Evolutionary conservation across 35 echinoderm and acorn worm genomes (phyloP).

Genomic region (Eucidaris tribuloides): DNA sequence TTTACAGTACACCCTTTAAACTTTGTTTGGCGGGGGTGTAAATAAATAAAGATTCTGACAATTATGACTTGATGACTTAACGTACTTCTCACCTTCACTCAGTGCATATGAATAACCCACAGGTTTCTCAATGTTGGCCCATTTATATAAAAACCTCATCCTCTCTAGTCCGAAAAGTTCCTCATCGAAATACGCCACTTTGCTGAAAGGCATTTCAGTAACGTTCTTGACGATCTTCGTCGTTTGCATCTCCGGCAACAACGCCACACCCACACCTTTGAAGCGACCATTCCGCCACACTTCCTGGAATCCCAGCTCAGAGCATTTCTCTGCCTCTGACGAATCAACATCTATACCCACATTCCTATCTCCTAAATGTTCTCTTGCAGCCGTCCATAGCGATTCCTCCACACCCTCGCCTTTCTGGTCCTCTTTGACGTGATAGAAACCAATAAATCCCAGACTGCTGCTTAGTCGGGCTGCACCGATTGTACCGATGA

Average conservation of each 20-base stretch:
- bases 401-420: conserved; percentile 59
- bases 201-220: conserved; percentile 62
- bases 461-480: conserved; percentile 26
- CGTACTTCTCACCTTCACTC: neutral
- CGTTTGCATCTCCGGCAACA: conserved; percentile 33
- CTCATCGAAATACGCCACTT: conserved; percentile 82
- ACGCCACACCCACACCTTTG: conserved; percentile 46
- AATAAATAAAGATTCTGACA: too few species aligned
- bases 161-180: conserved; percentile 45
- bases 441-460: conserved; percentile 76
- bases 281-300: conserved; percentile 80
- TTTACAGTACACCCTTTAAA: too few species aligned
- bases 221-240: conserved; percentile 38
- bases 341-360: conserved; percentile 66
- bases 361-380: conserved; percentile 67
- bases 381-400: conserved; percentile 59
- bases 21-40: too few species aligned
- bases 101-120: neutral
- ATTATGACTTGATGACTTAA: too few species aligned
- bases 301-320: conserved; percentile 61
- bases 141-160: conserved; percentile 61
- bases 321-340: conserved; percentile 51
- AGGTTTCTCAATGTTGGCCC: conserved; percentile 31
- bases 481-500: conserved; percentile 68
- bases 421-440: conserved; percentile 50